Evolutionary conservation across 2,888 invertebrate genomes (phyloP), one percentile per base, ranked within the genome.

Genomic region (Nomada lathburiana): DNA sequence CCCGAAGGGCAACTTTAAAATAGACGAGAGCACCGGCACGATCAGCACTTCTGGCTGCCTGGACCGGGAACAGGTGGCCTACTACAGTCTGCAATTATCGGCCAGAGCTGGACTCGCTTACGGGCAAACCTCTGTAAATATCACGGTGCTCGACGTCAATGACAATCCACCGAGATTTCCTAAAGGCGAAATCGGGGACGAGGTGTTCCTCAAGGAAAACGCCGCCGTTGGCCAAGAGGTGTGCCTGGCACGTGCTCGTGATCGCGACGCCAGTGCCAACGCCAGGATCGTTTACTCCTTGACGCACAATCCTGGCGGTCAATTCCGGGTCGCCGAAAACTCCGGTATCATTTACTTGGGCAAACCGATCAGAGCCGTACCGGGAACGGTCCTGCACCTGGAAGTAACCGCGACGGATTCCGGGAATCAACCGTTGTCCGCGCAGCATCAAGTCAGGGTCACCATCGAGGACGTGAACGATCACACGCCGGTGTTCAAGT

Each of bases 171-270:
- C 99, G 4, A 95, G 96, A 83, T 98, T 98, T 93, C 95, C 96
- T 29, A 96, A 96, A 90, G 97, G 97, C 84, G 96, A 96, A 90
- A 85, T 90, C 1, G 91, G 90, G 0, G 97, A 98, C 91, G 97
- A 97, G 93, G 96, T 98, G 63, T 95, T 95, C 82, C 95, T 99
- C 77, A 95, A 96, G 20, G 98, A 98, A 94, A 98, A 98, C 93
- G 97, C 97, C 88, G 98, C 99, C 26, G 98, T 98, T 52, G 98
- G 98, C 0, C 98, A 98, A 94, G 98, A 98, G 94, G 97, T 99
- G 50, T 98, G 97, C 94, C 95, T 98, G 87, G 97, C 98, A 0
- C 95, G 97, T 90, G 99, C 98, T 0, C 95, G 96, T 75, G 99
- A 99, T 94, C 95, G 96, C 69, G 99, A 99, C 94, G 96, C 97